phyloP scores from a whole-genome alignment of 2,113 vertebrate genomes.

The Heterocephalus glaber region DNA sequence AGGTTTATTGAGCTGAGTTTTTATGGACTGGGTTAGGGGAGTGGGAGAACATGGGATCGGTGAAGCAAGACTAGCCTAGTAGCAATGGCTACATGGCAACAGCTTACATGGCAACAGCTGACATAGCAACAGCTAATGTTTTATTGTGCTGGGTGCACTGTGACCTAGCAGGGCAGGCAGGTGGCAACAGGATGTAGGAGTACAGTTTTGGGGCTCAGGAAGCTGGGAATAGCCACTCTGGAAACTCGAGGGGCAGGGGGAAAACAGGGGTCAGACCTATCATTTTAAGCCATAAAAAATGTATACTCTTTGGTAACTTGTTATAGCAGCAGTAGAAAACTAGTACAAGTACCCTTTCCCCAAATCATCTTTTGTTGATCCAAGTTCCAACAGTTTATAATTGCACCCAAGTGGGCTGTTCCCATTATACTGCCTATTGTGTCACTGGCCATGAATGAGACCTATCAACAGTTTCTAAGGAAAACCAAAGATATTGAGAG shows the following conservation, averaged over 20 bases:
- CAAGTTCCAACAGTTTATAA: background rate
- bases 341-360: background rate
- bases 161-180: background rate
- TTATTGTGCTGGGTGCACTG: background rate
- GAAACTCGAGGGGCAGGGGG: background rate
- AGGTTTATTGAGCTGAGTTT: background rate
- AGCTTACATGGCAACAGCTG: background rate
- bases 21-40: background rate
- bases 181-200: background rate
- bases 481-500: constrained; percentile 6
- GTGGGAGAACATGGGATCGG: background rate
- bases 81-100: background rate
- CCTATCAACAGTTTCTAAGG: background rate
- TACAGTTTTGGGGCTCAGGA: background rate
- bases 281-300: background rate
- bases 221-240: background rate
- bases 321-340: background rate
- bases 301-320: background rate
- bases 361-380: background rate
- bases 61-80: background rate
- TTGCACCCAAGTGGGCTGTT: background rate
- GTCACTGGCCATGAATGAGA: background rate
- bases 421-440: background rate
- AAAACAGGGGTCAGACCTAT: background rate
- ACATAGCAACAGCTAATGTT: background rate